Evolutionary conservation across 2,797 vertebrate genomes (phyloP), one percentile per base, ranked within the genome.

Genomic region (Staurois parvus): DNA sequence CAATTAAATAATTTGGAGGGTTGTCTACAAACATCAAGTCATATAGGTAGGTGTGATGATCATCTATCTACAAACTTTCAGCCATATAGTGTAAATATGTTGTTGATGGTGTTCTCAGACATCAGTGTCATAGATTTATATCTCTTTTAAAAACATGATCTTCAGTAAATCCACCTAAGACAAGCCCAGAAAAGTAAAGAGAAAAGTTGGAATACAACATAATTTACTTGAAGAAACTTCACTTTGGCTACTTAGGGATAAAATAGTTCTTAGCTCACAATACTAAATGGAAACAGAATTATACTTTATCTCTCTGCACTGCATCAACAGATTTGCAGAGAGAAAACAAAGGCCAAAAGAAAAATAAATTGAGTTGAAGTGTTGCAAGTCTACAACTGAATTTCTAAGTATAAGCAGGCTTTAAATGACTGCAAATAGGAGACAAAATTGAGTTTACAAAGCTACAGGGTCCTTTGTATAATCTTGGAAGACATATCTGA

Each of bases 281-380:
- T 72, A 56, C 24, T 40, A 72, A 62, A 13, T 70, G 42, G 52
- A 48, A 80, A 68, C 5, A n/a, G 29, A 80, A 56, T 70, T 72
- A 72, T 72, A 30, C 19, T 81, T 59, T 72, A 72, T 72, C 68
- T 72, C 68, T 72, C 30, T 34, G 8, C 77, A 28, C 59, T 37
- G 29, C 28, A 79, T 79, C 77, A 72, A 80, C 28, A 70, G 45
- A 80, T 80, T 70, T 56, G 68, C 29, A 19, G 30, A 79, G 21
- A 72, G 32, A 79, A 56, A 80, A 42, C 67, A 72, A 80, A 80
- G 45, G 67, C 42, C 48, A 66, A 28, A 52, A 37, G 45, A 80
- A 52, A 80, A 80, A 72, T 80, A 80, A 80, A 70, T 79, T 79
- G 64, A 45, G 37, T 79, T 79, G 29, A 34, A 70, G 69, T 42